Base-by-base conservation (phyloP, 2,888 invertebrate genomes). In the Oscheius sp. region DNA sequence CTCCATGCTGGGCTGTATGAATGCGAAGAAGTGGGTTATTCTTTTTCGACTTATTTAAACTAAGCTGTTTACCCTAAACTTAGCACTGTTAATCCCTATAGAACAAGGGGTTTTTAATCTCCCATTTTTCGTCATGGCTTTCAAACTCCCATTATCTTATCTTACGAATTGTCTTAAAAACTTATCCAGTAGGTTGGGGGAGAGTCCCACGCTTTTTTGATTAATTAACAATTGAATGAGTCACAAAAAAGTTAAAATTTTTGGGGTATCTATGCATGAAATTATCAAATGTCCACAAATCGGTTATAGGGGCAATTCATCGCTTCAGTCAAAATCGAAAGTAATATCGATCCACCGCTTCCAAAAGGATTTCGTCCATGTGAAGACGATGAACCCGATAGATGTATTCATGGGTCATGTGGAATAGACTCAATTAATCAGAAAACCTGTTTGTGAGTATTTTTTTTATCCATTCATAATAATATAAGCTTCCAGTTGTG, bases 1-100 rank as follows among this genome's bases (percentile, higher is more conserved):
- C 17, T 62, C 3, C 62, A 62, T 47, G 14, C 30, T 12, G 62
- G 62, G 22, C 22, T 47, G 20, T 62, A 62, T 30, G 62, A 47
- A 47, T 62, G 62, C 24, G 22, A 62, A n/a, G 44, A 49, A 22
- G 62, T 49, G 17, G 20, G 59, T 44, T 14, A 9, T 9, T n/a
- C n/a, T n/a, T n/a, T n/a, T n/a, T n/a, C n/a, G n/a, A n/a, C n/a
- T n/a, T n/a, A n/a, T n/a, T n/a, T n/a, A n/a, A n/a, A n/a, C n/a
- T n/a, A n/a, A n/a, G n/a, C n/a, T n/a, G n/a, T n/a, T n/a, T n/a
- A n/a, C n/a, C n/a, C n/a, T n/a, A n/a, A n/a, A n/a, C n/a, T n/a
- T n/a, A n/a, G n/a, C n/a, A n/a, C n/a, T n/a, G n/a, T n/a, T n/a
- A n/a, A n/a, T n/a, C n/a, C n/a, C n/a, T n/a, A n/a, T n/a, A n/a